Base-by-base conservation (phyloP, 2,113 vertebrate genomes). In the Pomatostomus ruficeps region DNA sequence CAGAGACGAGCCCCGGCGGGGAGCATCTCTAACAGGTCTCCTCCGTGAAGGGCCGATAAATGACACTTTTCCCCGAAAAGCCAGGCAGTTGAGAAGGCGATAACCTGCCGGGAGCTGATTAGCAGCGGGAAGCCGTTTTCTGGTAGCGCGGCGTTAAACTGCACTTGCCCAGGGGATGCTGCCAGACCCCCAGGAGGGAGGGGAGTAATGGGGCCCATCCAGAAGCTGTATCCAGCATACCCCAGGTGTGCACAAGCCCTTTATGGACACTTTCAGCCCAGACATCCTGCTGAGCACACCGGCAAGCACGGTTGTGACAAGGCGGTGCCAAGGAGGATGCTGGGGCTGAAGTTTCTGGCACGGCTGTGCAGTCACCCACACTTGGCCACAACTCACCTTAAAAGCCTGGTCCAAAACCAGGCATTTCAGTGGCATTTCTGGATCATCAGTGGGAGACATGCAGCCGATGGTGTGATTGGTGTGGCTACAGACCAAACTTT, bases 1-100 rank as follows among this genome's bases (percentile, higher is more conserved):
- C 36, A 1, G 71, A 42, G 61, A 71, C 1, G 5, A 81, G 42
- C 29, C 1, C 59, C 76, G 71, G 68, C 21, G 1, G 2, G 1
- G 45, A 94, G 88, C 92, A 96, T 90, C 92, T 74, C 85, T 17
- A 92, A 12, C 91, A 43, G 81, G 68, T 95, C 74, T 91, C 38
- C 49, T 24, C 26, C 42, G 7, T 4, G 55, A 66, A 66, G 79
- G 10, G 42, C 63, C 66, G 95, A 93, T 93, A 95, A 93, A 88
- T 74, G 11, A 43, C 82, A 11, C 28, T 93, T 91, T 89, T 85
- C 95, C 61, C 66, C 7, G 85, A 94, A 97, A 88, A 91, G 45
- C 20, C 70, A 36, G 58, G 77, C 84, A 70, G 90, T 23, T 96
- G 85, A 3, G 1, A 49, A 68, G 14, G 38, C 4, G 35, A 91